phyloP scores from a whole-genome alignment of 1,140 invertebrate genomes.

The Plectrocnemia conspersa region DNA sequence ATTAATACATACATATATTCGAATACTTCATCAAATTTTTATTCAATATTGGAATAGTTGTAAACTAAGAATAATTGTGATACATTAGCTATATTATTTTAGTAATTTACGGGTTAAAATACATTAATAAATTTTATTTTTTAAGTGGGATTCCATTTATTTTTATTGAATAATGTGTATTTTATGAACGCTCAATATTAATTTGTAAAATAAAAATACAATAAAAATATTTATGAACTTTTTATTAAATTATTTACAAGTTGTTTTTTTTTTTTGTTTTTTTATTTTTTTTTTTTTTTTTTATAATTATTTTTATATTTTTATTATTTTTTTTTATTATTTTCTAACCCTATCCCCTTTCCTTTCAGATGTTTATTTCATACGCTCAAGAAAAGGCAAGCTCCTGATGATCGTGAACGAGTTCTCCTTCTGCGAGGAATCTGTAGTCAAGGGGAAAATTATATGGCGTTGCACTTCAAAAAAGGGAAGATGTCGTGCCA shows the following conservation, averaged over 20 bases:
- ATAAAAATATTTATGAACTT: background rate
- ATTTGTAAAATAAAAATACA: background rate
- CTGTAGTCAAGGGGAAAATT: conserved; percentile 48
- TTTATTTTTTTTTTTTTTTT: background rate
- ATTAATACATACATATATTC: too few species aligned
- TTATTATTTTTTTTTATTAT: background rate
- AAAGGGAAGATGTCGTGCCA: conserved; percentile 50
- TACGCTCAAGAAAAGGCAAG: conserved; percentile 50
- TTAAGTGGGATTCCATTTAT: background rate
- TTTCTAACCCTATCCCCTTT: background rate
- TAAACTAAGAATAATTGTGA: too few species aligned
- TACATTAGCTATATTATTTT: background rate
- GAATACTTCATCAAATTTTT: too few species aligned
- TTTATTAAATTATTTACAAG: background rate
- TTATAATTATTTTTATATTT: conserved; percentile 1
- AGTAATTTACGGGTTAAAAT: background rate
- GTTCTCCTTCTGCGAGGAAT: conserved; percentile 52
- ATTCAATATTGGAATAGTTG: too few species aligned
- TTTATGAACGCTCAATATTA: background rate
- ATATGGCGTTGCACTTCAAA: conserved; percentile 52
- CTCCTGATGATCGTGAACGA: conserved; percentile 53
- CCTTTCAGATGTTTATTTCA: conserved; percentile 47
- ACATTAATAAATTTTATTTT: background rate
- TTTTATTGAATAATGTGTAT: background rate
- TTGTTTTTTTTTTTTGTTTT: background rate